These are phyloP conservation scores for Pelecanus crispus DNA, from an alignment of 2,113 vertebrate species.

Conservation along the genomic window DNA sequence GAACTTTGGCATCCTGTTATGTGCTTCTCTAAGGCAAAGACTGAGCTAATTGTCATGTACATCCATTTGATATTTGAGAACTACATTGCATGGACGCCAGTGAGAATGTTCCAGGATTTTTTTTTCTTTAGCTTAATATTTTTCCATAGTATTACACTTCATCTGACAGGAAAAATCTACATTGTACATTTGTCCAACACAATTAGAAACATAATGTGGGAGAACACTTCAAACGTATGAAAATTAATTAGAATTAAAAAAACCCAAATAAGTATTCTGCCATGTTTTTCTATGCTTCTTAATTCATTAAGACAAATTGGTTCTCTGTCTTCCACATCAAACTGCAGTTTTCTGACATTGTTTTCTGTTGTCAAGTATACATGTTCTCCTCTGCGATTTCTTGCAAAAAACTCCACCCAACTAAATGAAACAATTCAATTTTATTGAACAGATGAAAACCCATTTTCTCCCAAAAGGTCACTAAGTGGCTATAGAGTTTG, in stretches of 20 bases:
- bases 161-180: neutral
- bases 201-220: neutral
- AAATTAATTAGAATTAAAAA: neutral
- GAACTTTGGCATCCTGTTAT: neutral
- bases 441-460: neutral
- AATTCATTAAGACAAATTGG: neutral
- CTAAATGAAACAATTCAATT: neutral
- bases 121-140: neutral
- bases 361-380: neutral
- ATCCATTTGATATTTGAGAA: conserved; percentile 32
- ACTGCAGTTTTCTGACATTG: neutral
- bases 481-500: neutral
- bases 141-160: neutral
- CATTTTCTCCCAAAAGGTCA: neutral
- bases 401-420: neutral
- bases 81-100: neutral
- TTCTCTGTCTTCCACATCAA: neutral
- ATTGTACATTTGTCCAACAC: neutral
- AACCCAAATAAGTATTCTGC: rapidly evolving
- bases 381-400: neutral
- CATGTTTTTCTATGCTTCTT: neutral
- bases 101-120: neutral
- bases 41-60: conserved; percentile 18
- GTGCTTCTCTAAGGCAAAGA: neutral
- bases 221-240: neutral